These are phyloP conservation scores for Chrysolina haemoptera DNA, from an alignment of 2,888 invertebrate species.

Conservation along the genomic window DNA sequence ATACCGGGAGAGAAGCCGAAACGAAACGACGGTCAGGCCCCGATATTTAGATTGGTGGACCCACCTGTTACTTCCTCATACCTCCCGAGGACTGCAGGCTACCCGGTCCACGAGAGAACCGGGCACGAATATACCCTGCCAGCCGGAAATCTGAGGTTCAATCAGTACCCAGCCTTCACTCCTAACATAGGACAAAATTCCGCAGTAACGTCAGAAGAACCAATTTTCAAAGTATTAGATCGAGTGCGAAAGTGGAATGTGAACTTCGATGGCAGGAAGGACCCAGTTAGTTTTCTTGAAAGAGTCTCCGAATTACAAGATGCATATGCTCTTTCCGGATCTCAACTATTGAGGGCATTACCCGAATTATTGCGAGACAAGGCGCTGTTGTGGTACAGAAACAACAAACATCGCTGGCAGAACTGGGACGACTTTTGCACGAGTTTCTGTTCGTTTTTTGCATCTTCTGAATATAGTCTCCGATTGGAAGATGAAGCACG, in stretches of 20 bases:
- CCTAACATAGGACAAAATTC: background rate
- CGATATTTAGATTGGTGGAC: background rate
- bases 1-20: background rate
- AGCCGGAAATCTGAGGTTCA: background rate
- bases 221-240: slow-evolving; percentile 4
- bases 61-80: background rate
- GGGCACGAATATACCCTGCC: background rate
- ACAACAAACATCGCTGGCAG: background rate
- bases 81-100: background rate
- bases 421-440: background rate
- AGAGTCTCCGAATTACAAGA: too few relatives aligned
- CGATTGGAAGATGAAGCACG: slow-evolving; percentile 4
- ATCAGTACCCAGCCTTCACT: background rate
- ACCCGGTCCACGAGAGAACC: background rate
- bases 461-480: background rate
- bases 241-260: too few relatives aligned
- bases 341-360: background rate
- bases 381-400: slow-evolving; percentile 17
- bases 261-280: background rate
- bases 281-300: background rate
- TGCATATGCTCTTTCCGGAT: too few relatives aligned
- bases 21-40: background rate
- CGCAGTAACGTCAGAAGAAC: background rate
- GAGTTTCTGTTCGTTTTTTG: background rate
- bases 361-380: slow-evolving; percentile 7